Base-by-base conservation (phyloP, 2,888 invertebrate genomes). In the Hetaerina titia region DNA sequence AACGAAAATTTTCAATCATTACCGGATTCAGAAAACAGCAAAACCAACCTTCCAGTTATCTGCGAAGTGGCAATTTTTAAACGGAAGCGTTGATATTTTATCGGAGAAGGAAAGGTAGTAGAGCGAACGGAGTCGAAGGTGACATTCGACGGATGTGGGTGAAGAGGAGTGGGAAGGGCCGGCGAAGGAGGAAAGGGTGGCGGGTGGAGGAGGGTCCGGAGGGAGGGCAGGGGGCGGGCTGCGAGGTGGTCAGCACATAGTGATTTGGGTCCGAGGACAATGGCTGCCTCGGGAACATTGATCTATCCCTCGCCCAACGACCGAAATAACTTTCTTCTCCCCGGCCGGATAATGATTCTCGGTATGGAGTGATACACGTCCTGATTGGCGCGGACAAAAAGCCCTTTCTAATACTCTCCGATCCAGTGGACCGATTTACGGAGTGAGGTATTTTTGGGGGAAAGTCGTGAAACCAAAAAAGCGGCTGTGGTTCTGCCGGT, bases 271-370 rank as follows among this genome's bases (percentile, higher is more conserved):
- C 81, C 81, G 89, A 89, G n/a, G 57, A 89, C 89, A 89, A 89
- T 89, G 89, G 89, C 89, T 13, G 81, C 81, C 81, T n/a, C 89
- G n/a, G n/a, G 11, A n/a, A 89, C 57, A 58, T 89, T n/a, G 22
- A 56, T 89, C 89, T 89, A n/a, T 89, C 22, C 58, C 57, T n/a
- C 58, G 7, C 56, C 19, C 88, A 45, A 31, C 56, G 57, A 58
- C 56, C 89, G 89, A 89, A 57, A 89, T 57, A 89, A 89, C 89
- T 89, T 89, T 89, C 89, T 88, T 88, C 88, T 88, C 88, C 88
- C 57, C 89, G 89, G 89, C n/a, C 89, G 57, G 19, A 58, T 89
- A 89, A 89, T 89, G 89, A 89, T 58, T 81, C 56, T 89, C 56
- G 89, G 89, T 57, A 58, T 89, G 57, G 89, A 89, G 19, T 89